Conservation (phyloP, 1,140 invertebrate species). For the Matsumurasca onukii region DNA sequence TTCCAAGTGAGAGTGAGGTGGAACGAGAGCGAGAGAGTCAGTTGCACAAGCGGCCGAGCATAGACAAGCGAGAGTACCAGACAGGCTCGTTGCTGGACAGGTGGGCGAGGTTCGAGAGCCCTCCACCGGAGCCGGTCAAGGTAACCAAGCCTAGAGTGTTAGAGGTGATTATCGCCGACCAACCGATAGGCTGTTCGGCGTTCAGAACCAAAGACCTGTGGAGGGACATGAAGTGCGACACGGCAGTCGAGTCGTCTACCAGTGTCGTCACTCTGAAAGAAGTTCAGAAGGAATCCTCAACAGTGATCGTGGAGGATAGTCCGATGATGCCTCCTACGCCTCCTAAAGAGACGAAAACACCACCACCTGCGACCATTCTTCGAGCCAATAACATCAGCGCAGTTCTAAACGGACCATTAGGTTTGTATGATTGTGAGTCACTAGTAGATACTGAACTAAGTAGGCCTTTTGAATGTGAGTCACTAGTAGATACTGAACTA, state of each 20-base stretch:
- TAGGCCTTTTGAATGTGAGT: no score
- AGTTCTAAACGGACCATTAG: neutral
- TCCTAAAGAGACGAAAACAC: slow-evolving; percentile 8
- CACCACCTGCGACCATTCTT: neutral
- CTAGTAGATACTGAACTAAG: no score
- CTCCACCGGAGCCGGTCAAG: neutral
- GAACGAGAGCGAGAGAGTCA: neutral
- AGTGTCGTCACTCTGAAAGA: neutral
- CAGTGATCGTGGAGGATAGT: neutral
- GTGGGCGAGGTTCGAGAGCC: slow-evolving; percentile 26
- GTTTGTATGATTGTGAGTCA: no score
- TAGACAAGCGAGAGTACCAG: neutral
- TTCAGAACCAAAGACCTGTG: neutral
- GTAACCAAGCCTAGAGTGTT: neutral
- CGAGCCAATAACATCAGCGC: neutral
- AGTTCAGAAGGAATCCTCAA: no score
- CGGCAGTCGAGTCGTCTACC: neutral
- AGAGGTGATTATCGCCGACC: neutral
- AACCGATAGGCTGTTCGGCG: neutral
- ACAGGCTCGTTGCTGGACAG: slow-evolving; percentile 21
- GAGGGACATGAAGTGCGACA: neutral
- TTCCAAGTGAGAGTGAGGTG: neutral
- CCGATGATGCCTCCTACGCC: neutral
- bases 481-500: no score
- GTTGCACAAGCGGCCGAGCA: neutral